Conservation (phyloP, 2,113 vertebrate genomes). For the Peromyscus maniculatus region DNA sequence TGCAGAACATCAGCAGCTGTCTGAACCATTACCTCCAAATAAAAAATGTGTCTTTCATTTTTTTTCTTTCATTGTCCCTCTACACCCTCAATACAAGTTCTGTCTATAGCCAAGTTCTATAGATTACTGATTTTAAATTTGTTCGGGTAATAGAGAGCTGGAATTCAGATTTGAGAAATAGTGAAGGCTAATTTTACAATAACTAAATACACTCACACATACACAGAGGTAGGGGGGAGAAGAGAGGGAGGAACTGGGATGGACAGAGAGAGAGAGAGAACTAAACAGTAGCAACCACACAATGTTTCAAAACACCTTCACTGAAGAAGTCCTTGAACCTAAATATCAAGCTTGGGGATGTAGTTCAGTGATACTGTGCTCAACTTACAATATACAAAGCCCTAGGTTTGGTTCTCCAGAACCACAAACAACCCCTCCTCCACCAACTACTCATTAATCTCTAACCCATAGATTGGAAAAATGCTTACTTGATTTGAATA, state of each 20-base stretch:
- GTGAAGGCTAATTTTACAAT: constrained; percentile 36
- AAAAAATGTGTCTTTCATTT: neutral
- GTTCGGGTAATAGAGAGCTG: neutral
- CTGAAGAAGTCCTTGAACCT: neutral
- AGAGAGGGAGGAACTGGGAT: neutral
- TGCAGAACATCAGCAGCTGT: neutral
- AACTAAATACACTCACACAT: constrained; percentile 18
- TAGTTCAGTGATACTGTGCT: neutral
- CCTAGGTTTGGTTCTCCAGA: neutral
- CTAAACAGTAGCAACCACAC: neutral
- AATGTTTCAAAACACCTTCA: constrained; percentile 47
- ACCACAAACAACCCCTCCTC: no score
- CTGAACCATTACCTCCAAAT: neutral
- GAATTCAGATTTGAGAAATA: neutral
- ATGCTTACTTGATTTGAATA: constrained; percentile 20
- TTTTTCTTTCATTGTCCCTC: neutral
- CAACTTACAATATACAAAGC: neutral
- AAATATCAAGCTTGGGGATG: neutral
- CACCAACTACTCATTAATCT: neutral
- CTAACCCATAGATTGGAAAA: neutral
- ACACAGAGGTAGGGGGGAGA: neutral
- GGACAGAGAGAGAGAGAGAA: neutral
- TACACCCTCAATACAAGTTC: neutral
- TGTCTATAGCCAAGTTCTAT: neutral
- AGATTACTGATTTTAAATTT: constrained; percentile 29